phyloP scores from a whole-genome alignment of 2,113 vertebrate genomes.

The Nothobranchius kuhntae region DNA sequence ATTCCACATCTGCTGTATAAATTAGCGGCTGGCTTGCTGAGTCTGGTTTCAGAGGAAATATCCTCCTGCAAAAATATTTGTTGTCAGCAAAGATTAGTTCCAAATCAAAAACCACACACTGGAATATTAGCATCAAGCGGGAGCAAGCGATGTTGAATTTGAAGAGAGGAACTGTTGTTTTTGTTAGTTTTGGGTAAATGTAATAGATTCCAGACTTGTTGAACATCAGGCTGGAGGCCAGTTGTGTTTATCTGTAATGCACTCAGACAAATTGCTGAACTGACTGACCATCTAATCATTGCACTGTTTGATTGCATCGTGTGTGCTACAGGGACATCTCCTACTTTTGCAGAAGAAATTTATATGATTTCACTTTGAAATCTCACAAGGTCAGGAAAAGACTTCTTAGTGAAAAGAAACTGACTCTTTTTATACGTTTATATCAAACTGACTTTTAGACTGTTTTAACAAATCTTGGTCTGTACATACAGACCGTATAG shows the following conservation, averaged over 20 bases:
- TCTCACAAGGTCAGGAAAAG: conserved; percentile 20
- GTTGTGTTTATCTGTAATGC: conserved; percentile 40
- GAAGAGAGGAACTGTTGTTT: conserved; percentile 57
- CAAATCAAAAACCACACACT: conserved; percentile 46
- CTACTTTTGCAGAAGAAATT: conserved; percentile 26
- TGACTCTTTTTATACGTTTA: not conserved
- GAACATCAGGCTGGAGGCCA: conserved; percentile 30
- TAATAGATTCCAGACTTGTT: conserved; percentile 60
- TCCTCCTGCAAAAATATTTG: conserved; percentile 65
- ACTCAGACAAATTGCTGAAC: conserved; percentile 33
- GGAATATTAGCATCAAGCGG: conserved; percentile 39
- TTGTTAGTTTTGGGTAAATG: conserved; percentile 48
- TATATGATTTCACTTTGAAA: conserved; percentile 25
- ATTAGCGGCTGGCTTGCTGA: conserved; percentile 54
- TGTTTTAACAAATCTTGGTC: no score
- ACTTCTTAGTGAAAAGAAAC: conserved; percentile 10
- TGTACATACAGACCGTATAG: no score
- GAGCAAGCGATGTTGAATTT: conserved; percentile 26
- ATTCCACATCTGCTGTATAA: conserved; percentile 65
- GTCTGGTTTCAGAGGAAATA: conserved; percentile 63
- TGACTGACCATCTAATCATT: conserved; percentile 55
- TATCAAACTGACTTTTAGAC: no score
- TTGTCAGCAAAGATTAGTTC: conserved; percentile 66
- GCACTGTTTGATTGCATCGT: conserved; percentile 30
- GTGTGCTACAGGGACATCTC: conserved; percentile 16